Evolutionary conservation across 2,888 invertebrate genomes (phyloP), one percentile per base, ranked within the genome.

Genomic region (Liodrosophila aerea): DNA sequence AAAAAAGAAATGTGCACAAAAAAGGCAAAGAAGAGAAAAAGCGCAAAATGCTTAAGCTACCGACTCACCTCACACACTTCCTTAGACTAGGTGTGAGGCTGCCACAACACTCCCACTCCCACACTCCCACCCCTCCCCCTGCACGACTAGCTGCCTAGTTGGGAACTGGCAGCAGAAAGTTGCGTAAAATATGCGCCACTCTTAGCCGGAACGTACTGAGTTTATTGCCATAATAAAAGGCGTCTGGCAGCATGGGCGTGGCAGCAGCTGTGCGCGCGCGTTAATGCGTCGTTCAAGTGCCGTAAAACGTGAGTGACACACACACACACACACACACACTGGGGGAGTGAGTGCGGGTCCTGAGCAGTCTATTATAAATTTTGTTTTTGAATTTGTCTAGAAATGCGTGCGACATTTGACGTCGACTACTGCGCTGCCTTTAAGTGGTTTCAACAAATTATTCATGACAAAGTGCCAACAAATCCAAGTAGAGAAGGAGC

Each of bases 231-330:
- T 82, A 85, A 80, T 85, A 22, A 78, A 82, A 85, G 83, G 80
- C 75, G 44, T 40, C 41, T 27, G 33, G 11, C 9, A 16, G 22
- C 2, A 13, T 41, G 62, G 63, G 70, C 50, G 53, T 47, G 64
- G 49, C 36, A 45, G 11, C 80, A 76, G 72, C 82, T 82, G 86
- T 82, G 82, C 73, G 75, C 57, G 66, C 86, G 82, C 82, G 86
- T 86, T 82, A 82, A 82, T 82, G 82, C 86, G 86, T 86, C 85
- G 75, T 69, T 82, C 85, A 82, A 82, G 84, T 82, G 78, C 78
- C 81, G 86, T 85, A 86, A 86, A 82, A 86, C 68, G 84, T 80
- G 85, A 76, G 74, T 59, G 69, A 60, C 76, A 78, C 66, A 62
- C 72, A 62, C 73, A 49, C 57, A 52, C 46, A 18, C 65, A 31